Conservation (phyloP, 2,113 vertebrate genomes). For the Chaetura pelagica region DNA sequence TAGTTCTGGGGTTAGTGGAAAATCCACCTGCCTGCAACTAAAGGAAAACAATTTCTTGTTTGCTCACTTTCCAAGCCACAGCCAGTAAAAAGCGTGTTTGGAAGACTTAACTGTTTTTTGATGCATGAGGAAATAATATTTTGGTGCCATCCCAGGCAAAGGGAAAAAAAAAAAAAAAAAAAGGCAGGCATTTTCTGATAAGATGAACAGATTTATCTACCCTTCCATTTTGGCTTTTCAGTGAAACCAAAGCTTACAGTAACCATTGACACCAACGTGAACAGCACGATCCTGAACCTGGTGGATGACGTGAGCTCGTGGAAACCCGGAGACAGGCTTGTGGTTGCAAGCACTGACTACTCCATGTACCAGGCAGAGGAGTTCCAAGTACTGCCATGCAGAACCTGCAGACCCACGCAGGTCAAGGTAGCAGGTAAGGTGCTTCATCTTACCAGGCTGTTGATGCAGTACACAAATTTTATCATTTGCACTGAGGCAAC, state of each 20-base stretch:
- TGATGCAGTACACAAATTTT: background rate
- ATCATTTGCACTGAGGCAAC: background rate
- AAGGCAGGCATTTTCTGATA: background rate
- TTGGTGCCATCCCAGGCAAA: background rate
- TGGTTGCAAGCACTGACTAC: constrained; percentile 84
- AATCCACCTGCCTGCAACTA: constrained; percentile 55
- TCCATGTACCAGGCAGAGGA: constrained; percentile 90
- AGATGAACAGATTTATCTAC: background rate
- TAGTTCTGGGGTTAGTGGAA: constrained; percentile 60
- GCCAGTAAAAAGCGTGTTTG: background rate
- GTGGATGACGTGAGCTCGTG: constrained; percentile 75
- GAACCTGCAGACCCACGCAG: constrained; percentile 80
- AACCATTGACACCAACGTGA: constrained; percentile 84
- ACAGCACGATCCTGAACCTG: constrained; percentile 80
- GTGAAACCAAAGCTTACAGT: constrained; percentile 90
- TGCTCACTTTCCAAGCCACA: constrained; percentile 51
- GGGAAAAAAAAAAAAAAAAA: background rate
- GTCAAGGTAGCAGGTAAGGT: constrained; percentile 89
- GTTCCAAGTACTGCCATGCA: constrained; percentile 80
- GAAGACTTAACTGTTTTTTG: background rate
- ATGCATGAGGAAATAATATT: background rate
- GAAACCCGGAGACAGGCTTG: constrained; percentile 76
- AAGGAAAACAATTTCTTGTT: constrained; percentile 63
- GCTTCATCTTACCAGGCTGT: background rate
- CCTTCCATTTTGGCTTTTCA: constrained; percentile 52